Percentiles rank a stretch among this genome's conserved stretches.
phyloP scores from a whole-genome alignment of 2,797 vertebrate genomes.

The Sphenopsis melanotis region DNA sequence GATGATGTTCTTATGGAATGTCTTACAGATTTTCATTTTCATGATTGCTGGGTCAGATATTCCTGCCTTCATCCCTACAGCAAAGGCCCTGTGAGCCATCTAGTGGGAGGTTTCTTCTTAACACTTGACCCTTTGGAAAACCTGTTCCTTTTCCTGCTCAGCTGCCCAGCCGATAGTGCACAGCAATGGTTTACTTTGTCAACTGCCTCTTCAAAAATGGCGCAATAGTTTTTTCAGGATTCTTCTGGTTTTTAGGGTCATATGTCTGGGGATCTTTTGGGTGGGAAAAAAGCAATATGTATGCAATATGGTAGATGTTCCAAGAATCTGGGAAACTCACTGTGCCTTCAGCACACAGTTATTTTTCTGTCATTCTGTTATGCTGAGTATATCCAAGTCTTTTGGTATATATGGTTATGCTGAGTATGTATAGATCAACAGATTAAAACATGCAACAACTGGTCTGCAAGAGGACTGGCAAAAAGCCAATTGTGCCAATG shows the following conservation, averaged over 20 bases:
- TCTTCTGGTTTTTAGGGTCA: not conserved
- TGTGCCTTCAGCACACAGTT: not conserved
- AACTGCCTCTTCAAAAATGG: not conserved
- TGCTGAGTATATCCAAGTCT: not conserved
- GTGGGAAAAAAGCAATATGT: not conserved
- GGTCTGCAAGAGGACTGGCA: not conserved
- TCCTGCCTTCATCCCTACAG: not conserved
- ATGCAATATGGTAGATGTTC: not conserved
- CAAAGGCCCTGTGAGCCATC: constrained; percentile 37
- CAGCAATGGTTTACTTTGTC: not conserved
- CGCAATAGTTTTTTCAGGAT: not conserved
- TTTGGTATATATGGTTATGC: not conserved
- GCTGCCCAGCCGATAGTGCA: not conserved
- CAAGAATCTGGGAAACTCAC: not conserved
- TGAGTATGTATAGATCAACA: not conserved
- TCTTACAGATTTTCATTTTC: not conserved
- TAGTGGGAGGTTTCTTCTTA: constrained; percentile 35
- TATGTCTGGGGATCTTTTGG: not conserved
- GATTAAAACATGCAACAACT: not conserved
- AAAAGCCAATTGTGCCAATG: not conserved
- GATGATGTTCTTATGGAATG: rapidly evolving
- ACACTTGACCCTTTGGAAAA: not conserved
- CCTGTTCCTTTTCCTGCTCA: not conserved
- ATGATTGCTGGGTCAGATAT: not conserved
- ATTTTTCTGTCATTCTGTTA: not conserved